Percentiles rank a stretch among this genome's conserved stretches.
Evolutionary conservation across 2,113 vertebrate genomes (phyloP).

Genomic region (Sula dactylatra): DNA sequence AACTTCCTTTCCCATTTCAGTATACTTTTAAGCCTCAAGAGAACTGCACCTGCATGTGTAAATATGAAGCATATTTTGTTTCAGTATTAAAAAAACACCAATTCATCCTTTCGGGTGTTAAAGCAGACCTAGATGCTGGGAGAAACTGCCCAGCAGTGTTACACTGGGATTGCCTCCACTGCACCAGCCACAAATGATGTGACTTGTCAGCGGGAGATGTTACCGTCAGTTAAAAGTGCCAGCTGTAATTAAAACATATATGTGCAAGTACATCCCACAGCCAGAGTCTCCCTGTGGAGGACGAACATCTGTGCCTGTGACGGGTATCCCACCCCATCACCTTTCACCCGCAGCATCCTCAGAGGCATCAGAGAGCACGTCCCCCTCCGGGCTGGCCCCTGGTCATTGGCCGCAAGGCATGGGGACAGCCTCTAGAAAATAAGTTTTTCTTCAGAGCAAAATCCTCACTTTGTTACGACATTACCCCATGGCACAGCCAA

Average conservation of each 20-base stretch:
- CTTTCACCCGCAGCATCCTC: not conserved
- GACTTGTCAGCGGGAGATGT: rapidly evolving
- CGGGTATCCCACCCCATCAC: not conserved
- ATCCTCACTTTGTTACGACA: not conserved
- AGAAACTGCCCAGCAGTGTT: not conserved
- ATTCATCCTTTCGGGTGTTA: not conserved
- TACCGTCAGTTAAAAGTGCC: not conserved
- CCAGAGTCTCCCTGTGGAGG: not conserved
- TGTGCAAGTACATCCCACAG: not conserved
- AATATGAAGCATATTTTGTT: not conserved
- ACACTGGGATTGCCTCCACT: not conserved
- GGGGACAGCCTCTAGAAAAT: not conserved
- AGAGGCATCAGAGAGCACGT: not conserved
- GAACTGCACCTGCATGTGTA: not conserved
- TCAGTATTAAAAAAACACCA: not conserved
- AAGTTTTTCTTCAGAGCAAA: not conserved
- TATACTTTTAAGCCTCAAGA: not conserved
- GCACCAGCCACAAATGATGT: not conserved
- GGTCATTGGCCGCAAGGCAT: rapidly evolving
- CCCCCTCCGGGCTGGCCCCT: not conserved
- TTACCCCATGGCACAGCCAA: not conserved
- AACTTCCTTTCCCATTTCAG: not conserved
- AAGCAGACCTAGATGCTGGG: not conserved
- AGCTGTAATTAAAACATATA: not conserved
- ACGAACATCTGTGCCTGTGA: not conserved